phyloP scores from a whole-genome alignment of 2,797 vertebrate species.

The Ara ararauna region DNA sequence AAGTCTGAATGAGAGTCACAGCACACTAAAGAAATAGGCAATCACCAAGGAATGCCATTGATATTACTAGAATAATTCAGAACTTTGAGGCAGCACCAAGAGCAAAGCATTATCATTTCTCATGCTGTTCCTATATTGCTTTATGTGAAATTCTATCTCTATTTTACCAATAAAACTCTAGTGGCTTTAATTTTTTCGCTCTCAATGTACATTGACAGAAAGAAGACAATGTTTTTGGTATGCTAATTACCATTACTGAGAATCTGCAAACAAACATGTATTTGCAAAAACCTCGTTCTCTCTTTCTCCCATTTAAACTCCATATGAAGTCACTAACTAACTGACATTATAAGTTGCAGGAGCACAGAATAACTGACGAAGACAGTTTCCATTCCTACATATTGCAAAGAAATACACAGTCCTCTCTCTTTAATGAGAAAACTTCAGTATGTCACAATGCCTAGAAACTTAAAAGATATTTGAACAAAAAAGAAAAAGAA shows the following conservation, averaged over 20 bases:
- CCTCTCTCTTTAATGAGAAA: not conserved
- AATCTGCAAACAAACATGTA: not conserved
- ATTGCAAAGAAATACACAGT: not conserved
- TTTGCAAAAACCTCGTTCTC: not conserved
- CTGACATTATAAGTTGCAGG: not conserved
- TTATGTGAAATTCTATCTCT: not conserved
- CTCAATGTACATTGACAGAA: not conserved
- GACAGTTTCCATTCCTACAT: not conserved
- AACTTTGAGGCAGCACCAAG: not conserved
- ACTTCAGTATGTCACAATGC: not conserved
- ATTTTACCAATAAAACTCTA: not conserved
- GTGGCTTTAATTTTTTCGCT: not conserved
- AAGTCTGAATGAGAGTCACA: not conserved
- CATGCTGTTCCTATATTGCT: not conserved
- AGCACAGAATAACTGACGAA: not conserved
- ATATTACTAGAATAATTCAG: not conserved
- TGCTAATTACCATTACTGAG: not conserved
- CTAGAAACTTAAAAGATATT: not conserved
- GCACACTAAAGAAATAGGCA: not conserved
- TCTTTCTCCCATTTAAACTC: not conserved
- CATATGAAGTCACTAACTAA: not conserved
- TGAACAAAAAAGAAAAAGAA: not conserved
- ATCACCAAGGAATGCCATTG: not conserved
- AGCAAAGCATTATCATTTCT: not conserved
- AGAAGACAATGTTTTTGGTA: not conserved